Base-by-base conservation (phyloP, 2,113 vertebrate species). In the Illadopsis cleaveri region DNA sequence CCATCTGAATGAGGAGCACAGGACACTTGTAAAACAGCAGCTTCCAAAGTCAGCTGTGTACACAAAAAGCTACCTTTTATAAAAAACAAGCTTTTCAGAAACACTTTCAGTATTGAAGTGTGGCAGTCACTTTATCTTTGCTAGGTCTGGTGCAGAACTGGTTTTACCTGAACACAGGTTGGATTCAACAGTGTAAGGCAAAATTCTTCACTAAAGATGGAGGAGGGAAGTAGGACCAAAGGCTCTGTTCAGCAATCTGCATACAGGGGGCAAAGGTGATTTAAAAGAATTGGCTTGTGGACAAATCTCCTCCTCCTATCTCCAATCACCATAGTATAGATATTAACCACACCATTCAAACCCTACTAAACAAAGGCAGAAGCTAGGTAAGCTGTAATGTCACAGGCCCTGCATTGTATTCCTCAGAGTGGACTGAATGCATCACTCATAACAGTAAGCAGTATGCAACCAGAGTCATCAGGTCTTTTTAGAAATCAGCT, bases 391-490 rank as follows among this genome's bases (percentile, higher is more conserved):
- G 3, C 8, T 87, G 47, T 21, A 57, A 76, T 56, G 84, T 68
- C 71, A 60, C 1, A 2, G 31, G 31, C 33, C n/a, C 50, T 73
- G 40, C n/a, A 54, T 24, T 40, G 44, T 44, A 28, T 51, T 91
- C 33, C 25, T 70, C 65, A 66, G 65, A 56, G 31, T 5, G 33
- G 70, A 45, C 44, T 5, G 4, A 57, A 27, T 24, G 40, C 37
- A 61, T 35, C 78, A 38, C 73, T 53, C 6, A 0, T 21, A 44
- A 65, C 1, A 0, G 45, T 38, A 61, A 76, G 38, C 44, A 56
- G 47, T 14, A 44, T 0, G 0, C 61, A 89, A 47, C 20, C 31
- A 60, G 1, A 1, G 51, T 4, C 3, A 79, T 53, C 40, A 61
- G 28, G 31, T 57, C 3, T 40, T 85, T 69, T 45, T 15, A 53